Conservation (phyloP, 2,113 vertebrate species). For the Cacatua alba region DNA sequence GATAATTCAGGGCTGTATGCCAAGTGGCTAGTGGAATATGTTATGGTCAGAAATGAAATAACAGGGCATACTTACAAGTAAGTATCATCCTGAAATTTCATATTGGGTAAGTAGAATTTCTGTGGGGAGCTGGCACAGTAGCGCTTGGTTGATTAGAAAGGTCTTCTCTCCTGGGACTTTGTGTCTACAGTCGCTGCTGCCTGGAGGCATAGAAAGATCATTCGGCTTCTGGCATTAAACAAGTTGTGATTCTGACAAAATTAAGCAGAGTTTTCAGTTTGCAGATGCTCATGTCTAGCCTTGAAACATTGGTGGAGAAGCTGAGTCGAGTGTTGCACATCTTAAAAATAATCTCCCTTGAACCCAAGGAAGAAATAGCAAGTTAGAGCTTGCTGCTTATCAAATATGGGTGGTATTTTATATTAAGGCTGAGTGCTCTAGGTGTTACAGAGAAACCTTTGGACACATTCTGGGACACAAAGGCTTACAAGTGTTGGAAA, state of each 20-base stretch:
- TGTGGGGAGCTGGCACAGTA: neutral
- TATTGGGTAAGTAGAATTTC: constrained; percentile 47
- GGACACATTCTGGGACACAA: neutral
- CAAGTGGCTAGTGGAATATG: constrained; percentile 96
- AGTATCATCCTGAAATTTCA: constrained; percentile 66
- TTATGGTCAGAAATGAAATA: constrained; percentile 96
- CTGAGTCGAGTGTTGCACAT: neutral
- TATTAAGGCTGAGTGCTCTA: neutral
- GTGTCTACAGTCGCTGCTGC: neutral
- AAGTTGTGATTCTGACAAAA: neutral
- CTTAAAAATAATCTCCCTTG: neutral
- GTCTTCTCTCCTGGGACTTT: neutral
- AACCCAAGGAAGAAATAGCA: neutral
- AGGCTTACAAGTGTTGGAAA: neutral
- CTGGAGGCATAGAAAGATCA: neutral
- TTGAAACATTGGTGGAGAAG: neutral
- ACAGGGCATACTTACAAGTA: constrained; percentile 98
- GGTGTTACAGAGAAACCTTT: neutral
- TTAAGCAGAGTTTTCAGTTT: neutral
- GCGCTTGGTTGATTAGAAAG: neutral
- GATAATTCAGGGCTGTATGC: constrained; percentile 97
- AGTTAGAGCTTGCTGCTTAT: neutral
- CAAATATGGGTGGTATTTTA: neutral
- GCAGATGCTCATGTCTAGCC: neutral
- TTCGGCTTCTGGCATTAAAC: constrained; percentile 33